phyloP scores from a whole-genome alignment of 2,888 invertebrate species.

The Margaritifera margaritifera region DNA sequence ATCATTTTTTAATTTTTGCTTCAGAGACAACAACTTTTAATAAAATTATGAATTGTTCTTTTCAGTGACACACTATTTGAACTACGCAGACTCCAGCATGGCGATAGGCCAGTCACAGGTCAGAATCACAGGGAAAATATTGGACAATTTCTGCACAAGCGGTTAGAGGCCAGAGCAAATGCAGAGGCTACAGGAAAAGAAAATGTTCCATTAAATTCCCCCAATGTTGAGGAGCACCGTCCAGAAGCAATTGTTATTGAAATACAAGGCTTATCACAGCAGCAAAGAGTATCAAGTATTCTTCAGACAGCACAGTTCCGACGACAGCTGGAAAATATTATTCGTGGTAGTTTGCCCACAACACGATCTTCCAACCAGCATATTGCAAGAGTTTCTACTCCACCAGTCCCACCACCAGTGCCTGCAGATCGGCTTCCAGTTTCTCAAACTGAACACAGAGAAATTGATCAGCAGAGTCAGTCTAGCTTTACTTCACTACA shows the following conservation, averaged over 20 bases:
- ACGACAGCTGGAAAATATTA: constrained; percentile 63
- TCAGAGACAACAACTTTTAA: neutral
- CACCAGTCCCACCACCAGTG: neutral
- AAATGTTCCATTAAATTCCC: constrained; percentile 58
- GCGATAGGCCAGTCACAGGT: constrained; percentile 68
- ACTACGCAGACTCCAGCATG: constrained; percentile 60
- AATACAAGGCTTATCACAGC: constrained; percentile 67
- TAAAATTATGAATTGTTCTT: constrained; percentile 10
- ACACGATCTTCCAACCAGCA: constrained; percentile 4
- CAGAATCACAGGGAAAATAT: constrained; percentile 56
- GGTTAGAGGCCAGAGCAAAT: constrained; percentile 36
- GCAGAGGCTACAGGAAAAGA: constrained; percentile 41
- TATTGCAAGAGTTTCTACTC: neutral
- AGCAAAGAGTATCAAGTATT: constrained; percentile 67
- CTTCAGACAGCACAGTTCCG: constrained; percentile 63
- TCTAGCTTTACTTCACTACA: too few species aligned
- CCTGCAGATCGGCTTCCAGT: neutral
- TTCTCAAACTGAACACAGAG: too few species aligned
- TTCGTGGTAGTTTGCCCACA: constrained; percentile 56
- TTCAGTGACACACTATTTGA: constrained; percentile 69
- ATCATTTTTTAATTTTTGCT: neutral
- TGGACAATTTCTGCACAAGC: constrained; percentile 59
- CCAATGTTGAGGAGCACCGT: constrained; percentile 60
- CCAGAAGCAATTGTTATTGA: constrained; percentile 68
- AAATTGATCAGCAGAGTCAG: too few species aligned